Evolutionary conservation across 2,113 vertebrate species (phyloP).

Genomic region (Dermatemys mawii): DNA sequence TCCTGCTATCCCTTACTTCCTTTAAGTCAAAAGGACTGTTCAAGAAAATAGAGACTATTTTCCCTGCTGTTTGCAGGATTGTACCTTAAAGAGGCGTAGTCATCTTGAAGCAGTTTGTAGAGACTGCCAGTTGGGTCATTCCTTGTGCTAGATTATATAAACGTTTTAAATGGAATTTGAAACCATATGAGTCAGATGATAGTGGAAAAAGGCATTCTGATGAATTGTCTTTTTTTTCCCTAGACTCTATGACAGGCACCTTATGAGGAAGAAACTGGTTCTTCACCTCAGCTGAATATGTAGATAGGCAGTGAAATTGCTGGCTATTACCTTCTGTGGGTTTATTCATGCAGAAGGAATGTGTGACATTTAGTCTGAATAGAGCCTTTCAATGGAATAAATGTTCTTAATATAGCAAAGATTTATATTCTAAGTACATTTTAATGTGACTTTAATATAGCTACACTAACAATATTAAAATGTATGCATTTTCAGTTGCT

Average conservation of each 20-base stretch:
- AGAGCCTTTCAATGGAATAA: slow-evolving; percentile 52
- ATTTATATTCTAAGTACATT: not conserved
- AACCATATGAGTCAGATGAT: not conserved
- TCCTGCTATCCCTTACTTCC: not conserved
- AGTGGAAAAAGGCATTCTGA: not conserved
- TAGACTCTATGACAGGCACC: not conserved
- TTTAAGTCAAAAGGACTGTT: not conserved
- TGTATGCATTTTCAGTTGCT: not conserved
- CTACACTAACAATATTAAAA: not conserved
- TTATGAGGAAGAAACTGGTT: not conserved
- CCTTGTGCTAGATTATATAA: not conserved
- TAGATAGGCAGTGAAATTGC: not conserved
- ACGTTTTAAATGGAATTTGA: not conserved
- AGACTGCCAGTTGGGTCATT: not conserved
- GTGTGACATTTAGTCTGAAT: slow-evolving; percentile 67
- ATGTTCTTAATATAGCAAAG: slow-evolving; percentile 25
- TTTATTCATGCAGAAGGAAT: slow-evolving; percentile 65
- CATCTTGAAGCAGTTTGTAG: not conserved
- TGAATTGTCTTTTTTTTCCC: not conserved
- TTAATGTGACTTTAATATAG: slow-evolving; percentile 7
- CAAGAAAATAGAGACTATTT: not conserved
- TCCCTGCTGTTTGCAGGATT: not conserved
- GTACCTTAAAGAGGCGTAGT: not conserved
- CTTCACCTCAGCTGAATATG: not conserved
- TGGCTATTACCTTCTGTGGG: not conserved